These are phyloP conservation scores for Epizoanthus rinbou DNA, from an alignment of 92 coral and sea anemone species.

Conservation along the genomic window DNA sequence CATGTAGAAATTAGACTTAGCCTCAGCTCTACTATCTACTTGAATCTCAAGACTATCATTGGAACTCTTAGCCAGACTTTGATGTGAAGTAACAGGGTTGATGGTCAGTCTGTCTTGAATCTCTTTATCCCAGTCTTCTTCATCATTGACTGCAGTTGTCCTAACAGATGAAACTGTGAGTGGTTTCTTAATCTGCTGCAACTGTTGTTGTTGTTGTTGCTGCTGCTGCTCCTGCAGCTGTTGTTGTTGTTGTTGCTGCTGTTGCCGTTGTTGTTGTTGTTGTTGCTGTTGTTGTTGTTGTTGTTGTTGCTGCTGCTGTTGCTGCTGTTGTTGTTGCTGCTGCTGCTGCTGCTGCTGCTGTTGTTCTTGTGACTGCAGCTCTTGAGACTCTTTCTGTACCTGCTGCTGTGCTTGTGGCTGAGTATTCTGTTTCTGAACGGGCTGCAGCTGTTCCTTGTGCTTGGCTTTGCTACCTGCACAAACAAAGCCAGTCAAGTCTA, in stretches of 20 bases:
- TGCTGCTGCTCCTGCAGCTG: background rate
- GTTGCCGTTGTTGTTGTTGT: background rate
- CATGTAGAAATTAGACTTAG: slow-evolving; percentile 2
- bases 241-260: background rate
- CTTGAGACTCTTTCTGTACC: background rate
- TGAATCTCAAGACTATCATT: background rate
- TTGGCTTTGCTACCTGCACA: background rate
- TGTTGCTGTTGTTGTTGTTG: slow-evolving; percentile 10
- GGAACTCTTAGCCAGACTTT: background rate
- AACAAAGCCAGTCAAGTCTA: too few relatives aligned
- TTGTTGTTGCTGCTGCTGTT: background rate
- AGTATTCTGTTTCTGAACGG: too few relatives aligned
- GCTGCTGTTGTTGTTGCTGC: background rate
- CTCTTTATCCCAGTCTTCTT: slow-evolving; percentile 40
- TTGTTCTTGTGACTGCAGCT: background rate
- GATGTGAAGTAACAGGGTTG: background rate
- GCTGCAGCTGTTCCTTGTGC: slow-evolving; percentile 2
- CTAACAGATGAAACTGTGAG: background rate
- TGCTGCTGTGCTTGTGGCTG: background rate
- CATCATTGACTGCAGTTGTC: background rate
- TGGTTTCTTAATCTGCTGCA: background rate
- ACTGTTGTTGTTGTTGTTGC: background rate
- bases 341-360: slow-evolving; percentile 11
- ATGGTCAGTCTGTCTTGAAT: background rate
- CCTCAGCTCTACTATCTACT: background rate